Evolutionary conservation across 2,113 vertebrate genomes (phyloP).

Genomic region (Epinephelus moara): DNA sequence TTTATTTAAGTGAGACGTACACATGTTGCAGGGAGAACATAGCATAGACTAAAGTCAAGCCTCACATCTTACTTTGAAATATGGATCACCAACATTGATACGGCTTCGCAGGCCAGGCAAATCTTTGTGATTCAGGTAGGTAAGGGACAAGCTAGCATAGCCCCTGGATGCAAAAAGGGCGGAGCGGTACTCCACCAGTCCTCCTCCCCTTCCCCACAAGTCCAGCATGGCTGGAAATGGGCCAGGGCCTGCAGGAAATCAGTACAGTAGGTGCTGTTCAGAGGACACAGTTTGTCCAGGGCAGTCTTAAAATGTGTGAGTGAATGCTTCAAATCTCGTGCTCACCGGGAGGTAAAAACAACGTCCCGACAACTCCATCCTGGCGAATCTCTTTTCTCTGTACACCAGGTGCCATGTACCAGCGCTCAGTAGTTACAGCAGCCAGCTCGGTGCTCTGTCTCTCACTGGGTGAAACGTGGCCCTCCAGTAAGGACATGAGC

Average conservation of each 20-base stretch:
- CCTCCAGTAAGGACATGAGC: constrained; percentile 72
- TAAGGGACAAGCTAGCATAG: constrained; percentile 67
- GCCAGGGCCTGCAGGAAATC: constrained; percentile 65
- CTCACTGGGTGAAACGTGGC: constrained; percentile 67
- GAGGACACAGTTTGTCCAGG: background rate
- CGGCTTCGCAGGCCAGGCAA: constrained; percentile 56
- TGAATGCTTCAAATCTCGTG: background rate
- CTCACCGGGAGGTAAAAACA: constrained; percentile 83
- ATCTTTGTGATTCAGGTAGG: constrained; percentile 76
- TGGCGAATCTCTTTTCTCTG: constrained; percentile 68
- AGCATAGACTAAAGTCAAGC: background rate
- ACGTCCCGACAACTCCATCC: constrained; percentile 73
- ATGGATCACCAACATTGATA: constrained; percentile 67
- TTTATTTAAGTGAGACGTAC: background rate
- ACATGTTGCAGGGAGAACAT: background rate
- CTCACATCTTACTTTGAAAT: constrained; percentile 69
- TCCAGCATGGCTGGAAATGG: constrained; percentile 76
- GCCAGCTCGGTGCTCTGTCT: constrained; percentile 62
- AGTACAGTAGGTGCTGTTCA: background rate
- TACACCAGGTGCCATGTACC: constrained; percentile 78
- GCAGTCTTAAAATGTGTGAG: background rate
- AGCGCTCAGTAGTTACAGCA: constrained; percentile 68
- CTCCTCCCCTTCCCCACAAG: constrained; percentile 75
- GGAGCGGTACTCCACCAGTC: constrained; percentile 77
- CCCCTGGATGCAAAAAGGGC: constrained; percentile 80